Percentiles rank a stretch among this genome's conserved stretches.
These are phyloP conservation scores for Pelobates cultripes DNA, from an alignment of 2,797 vertebrate species.

Conservation along the genomic window DNA sequence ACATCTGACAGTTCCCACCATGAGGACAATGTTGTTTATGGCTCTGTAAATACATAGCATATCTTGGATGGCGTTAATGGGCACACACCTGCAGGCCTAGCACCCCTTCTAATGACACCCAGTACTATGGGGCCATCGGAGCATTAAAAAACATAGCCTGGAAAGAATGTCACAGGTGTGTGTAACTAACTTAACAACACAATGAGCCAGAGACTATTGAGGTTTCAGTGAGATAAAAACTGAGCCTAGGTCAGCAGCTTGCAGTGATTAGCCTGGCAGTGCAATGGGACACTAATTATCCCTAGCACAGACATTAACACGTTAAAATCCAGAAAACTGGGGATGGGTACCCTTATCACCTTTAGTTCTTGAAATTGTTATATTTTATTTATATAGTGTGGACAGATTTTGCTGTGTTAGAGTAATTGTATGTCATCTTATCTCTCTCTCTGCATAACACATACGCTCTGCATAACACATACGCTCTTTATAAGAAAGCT, in stretches of 20 bases:
- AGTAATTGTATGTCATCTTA: no score
- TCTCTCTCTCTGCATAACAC: neutral
- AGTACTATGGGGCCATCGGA: neutral
- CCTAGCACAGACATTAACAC: no score
- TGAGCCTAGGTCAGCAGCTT: neutral
- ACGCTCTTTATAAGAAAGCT: neutral
- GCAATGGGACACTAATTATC: no score
- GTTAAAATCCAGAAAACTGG: no score
- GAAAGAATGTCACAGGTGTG: slow-evolving; percentile 10
- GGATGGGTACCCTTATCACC: no score
- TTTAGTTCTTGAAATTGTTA: no score
- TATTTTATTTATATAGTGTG: no score
- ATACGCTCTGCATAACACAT: neutral
- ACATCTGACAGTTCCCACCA: no score
- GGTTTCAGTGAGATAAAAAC: neutral
- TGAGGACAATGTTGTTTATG: slow-evolving; percentile 31
- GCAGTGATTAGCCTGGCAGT: neutral
- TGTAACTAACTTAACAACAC: neutral
- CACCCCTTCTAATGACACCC: neutral
- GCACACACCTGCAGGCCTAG: slow-evolving; percentile 8
- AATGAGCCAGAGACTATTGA: neutral
- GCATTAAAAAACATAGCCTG: neutral
- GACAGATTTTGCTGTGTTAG: no score
- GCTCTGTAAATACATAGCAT: neutral
- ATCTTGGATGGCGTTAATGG: neutral